These are phyloP conservation scores for Oplegnathus fasciatus DNA, from an alignment of 2,113 vertebrate species.

Conservation along the genomic window DNA sequence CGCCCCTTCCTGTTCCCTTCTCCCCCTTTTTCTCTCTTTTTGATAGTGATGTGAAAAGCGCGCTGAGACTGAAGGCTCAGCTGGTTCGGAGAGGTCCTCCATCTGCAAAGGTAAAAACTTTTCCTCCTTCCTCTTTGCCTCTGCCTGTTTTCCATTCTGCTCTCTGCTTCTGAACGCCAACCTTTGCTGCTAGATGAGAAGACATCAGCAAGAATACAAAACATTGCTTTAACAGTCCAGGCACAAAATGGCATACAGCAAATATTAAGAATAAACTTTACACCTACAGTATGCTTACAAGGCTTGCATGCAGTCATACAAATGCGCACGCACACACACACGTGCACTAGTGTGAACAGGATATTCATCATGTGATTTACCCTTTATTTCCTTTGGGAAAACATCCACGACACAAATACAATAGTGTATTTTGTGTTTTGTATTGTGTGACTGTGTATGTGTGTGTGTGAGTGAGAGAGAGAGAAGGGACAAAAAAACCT, in stretches of 20 bases:
- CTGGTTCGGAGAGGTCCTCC: slow-evolving; percentile 56
- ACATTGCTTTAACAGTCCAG: slow-evolving; percentile 28
- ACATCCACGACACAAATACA: slow-evolving; percentile 23
- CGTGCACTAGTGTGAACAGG: neutral
- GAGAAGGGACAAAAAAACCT: slow-evolving; percentile 14
- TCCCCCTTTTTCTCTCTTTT: slow-evolving; percentile 22
- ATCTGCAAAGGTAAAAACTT: slow-evolving; percentile 65
- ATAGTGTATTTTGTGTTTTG: slow-evolving; percentile 14
- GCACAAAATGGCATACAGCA: slow-evolving; percentile 34
- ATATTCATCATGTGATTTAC: slow-evolving; percentile 61
- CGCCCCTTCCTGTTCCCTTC: neutral
- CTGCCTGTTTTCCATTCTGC: slow-evolving; percentile 28
- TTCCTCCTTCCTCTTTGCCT: neutral
- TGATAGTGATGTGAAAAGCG: slow-evolving; percentile 62
- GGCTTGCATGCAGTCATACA: neutral
- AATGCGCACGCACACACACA: neutral
- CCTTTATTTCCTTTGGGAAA: slow-evolving; percentile 59
- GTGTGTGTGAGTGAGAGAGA: neutral
- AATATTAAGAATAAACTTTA: slow-evolving; percentile 39
- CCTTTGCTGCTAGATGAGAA: slow-evolving; percentile 25
- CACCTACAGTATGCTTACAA: neutral
- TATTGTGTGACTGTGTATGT: slow-evolving; percentile 6
- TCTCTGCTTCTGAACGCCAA: slow-evolving; percentile 33
- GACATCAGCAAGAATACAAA: slow-evolving; percentile 57
- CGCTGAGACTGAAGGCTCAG: slow-evolving; percentile 37